Evolutionary conservation across 92 coral and sea anemone species (phyloP).

Genomic region (Parazoanthus swiftii): DNA sequence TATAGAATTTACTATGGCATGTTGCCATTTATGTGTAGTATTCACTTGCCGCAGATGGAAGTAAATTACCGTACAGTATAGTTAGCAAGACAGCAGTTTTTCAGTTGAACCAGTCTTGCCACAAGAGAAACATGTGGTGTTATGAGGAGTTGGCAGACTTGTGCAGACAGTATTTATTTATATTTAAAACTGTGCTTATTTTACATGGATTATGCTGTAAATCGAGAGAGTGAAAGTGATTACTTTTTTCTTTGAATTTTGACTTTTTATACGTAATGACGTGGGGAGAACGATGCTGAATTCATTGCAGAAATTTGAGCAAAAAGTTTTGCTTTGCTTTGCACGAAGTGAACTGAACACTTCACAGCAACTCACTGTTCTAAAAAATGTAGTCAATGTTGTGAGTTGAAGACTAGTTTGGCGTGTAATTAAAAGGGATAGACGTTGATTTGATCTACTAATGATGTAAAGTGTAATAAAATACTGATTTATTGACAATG

Average conservation of each 20-base stretch:
- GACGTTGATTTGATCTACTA: not conserved
- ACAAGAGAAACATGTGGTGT: not conserved
- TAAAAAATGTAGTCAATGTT: not conserved
- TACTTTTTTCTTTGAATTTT: not conserved
- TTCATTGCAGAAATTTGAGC: not conserved
- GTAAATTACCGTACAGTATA: not conserved
- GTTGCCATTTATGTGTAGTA: not conserved
- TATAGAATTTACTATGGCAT: not conserved
- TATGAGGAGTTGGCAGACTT: not conserved
- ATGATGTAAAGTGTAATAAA: not conserved
- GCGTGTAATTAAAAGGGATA: not conserved
- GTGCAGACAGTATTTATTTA: not conserved
- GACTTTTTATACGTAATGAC: not conserved
- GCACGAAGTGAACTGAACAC: not conserved
- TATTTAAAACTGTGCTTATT: not conserved
- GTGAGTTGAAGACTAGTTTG: not conserved
- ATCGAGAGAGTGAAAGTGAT: not conserved
- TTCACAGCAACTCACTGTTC: too few species aligned
- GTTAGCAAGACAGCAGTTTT: not conserved
- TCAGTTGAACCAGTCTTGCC: not conserved
- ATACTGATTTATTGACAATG: constrained; percentile 10
- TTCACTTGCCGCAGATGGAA: too few species aligned
- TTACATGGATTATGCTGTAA: not conserved
- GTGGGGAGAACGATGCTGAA: not conserved
- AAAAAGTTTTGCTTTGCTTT: not conserved